Evolutionary conservation across 2,113 vertebrate species (phyloP), one percentile per base, ranked within the genome.

Genomic region (Addax nasomaculatus): DNA sequence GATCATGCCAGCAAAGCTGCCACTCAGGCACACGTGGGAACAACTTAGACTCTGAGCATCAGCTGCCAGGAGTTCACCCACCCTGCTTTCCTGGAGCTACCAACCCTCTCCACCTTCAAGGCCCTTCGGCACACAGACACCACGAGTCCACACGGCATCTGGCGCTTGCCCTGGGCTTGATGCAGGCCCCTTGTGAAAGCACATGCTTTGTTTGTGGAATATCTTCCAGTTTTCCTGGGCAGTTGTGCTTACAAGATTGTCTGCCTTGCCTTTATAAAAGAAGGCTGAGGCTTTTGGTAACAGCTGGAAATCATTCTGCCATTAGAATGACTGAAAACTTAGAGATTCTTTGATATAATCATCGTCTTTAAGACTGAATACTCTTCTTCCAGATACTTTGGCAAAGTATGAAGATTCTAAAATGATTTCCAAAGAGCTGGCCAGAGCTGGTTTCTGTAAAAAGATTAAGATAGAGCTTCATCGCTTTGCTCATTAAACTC

Each of bases 221-320:
- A 49, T 23, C n/a, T 13, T 33, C 55, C n/a, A 17, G 23, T 33
- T 76, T 76, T 43, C 67, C 89, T 23, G 5, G 55, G 19, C 23
- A 57, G 39, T 39, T 95, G 43, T 90, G 29, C 64, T 33, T 45
- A 43, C 3, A 3, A 21, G 36, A 6, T 47, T 36, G 3, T n/a
- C 70, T 90, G 67, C 25, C 39, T 45, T 84, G 62, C 62, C 55
- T 53, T 53, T 58, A 30, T 29, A 12, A 55, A 89, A n/a, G 33
- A 76, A 83, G 36, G 45, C 9, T 39, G 70, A 67, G 10, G 19
- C 53, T 79, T 76, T 93, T 39, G 53, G 57, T 16, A 19, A n/a
- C 87, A 97, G 87, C 95, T 98, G 90, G 49, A 83, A 86, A 60
- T 83, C 47, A 86, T 91, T 87, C 83, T 85, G 3, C 25, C 73